Evolutionary conservation across 2,888 invertebrate species (phyloP).

Genomic region (Beris chalybata): DNA sequence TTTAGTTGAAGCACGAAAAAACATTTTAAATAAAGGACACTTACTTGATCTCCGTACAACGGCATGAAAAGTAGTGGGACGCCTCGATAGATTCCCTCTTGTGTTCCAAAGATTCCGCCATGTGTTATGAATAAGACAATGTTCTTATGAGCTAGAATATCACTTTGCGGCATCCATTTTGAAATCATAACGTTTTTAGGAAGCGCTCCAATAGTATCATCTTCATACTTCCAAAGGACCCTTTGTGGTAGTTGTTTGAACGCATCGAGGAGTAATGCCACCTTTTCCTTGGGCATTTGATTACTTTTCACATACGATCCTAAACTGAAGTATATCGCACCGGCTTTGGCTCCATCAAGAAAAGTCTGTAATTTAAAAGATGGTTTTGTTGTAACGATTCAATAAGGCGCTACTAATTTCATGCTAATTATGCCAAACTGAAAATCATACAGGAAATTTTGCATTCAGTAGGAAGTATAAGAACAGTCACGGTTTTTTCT

Average conservation of each 20-base stretch:
- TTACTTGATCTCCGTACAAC: constrained; percentile 55
- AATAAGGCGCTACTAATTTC: background rate
- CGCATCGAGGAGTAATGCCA: constrained; percentile 52
- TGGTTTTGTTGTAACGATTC: constrained; percentile 4
- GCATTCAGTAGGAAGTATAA: too few relatives aligned
- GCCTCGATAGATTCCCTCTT: constrained; percentile 55
- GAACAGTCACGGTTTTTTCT: too few relatives aligned
- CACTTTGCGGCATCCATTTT: constrained; percentile 62
- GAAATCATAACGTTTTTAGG: constrained; percentile 56
- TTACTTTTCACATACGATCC: constrained; percentile 57
- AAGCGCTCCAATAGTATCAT: constrained; percentile 50
- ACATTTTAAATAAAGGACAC: background rate
- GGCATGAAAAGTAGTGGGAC: constrained; percentile 57
- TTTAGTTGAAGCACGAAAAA: background rate
- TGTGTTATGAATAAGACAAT: constrained; percentile 57
- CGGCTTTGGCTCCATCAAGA: constrained; percentile 54
- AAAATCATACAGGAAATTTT: too few relatives aligned
- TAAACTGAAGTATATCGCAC: constrained; percentile 58
- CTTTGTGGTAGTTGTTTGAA: constrained; percentile 57
- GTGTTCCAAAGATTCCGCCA: constrained; percentile 56
- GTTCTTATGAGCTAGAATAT: constrained; percentile 57
- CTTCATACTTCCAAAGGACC: constrained; percentile 61
- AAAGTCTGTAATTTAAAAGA: constrained; percentile 44
- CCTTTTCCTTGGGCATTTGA: constrained; percentile 55
- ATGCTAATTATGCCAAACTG: background rate